These are phyloP conservation scores for Emberiza fucata DNA, from an alignment of 2,113 vertebrate genomes.

Conservation along the genomic window DNA sequence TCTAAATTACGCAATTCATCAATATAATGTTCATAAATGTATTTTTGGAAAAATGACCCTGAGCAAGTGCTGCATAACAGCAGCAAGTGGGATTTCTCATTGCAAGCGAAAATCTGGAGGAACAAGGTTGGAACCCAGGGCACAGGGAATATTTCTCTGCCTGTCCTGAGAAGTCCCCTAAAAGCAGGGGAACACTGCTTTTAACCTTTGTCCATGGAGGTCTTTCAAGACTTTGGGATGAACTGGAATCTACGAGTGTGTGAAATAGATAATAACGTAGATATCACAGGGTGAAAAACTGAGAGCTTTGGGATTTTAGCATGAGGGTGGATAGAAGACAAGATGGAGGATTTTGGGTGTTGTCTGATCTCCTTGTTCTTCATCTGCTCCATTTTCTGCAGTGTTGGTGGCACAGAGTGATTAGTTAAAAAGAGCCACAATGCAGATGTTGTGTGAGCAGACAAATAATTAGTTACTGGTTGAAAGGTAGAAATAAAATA, in stretches of 20 bases:
- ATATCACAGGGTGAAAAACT: background rate
- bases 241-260: background rate
- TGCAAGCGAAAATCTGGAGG: background rate
- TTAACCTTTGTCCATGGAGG: background rate
- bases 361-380: background rate
- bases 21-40: background rate
- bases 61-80: background rate
- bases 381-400: background rate
- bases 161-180: background rate
- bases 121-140: background rate
- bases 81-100: background rate
- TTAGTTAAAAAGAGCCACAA: background rate
- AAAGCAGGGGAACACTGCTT: background rate
- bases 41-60: background rate
- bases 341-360: background rate
- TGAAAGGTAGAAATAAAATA: background rate
- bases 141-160: background rate
- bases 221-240: background rate
- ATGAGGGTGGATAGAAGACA: background rate
- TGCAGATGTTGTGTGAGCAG: background rate
- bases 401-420: background rate
- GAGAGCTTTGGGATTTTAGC: background rate
- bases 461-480: background rate
- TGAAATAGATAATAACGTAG: background rate
- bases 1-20: conserved; percentile 26